These are phyloP conservation scores for Anodontia alba DNA, from an alignment of 2,888 invertebrate genomes.

Conservation along the genomic window DNA sequence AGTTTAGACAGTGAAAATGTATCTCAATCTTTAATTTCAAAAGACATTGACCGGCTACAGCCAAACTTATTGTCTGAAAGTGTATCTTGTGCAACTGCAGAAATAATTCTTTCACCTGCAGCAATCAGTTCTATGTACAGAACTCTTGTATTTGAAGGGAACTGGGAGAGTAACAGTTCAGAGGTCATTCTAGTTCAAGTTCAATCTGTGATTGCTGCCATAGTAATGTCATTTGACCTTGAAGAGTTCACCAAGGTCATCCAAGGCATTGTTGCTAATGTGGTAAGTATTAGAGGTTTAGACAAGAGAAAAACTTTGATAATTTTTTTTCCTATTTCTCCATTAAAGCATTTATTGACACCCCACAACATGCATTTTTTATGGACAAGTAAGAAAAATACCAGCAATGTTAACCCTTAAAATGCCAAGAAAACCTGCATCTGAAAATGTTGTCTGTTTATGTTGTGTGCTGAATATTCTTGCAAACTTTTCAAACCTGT, in stretches of 20 bases:
- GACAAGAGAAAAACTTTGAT: not conserved
- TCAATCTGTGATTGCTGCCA: slow-evolving; percentile 56
- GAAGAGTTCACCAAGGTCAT: slow-evolving; percentile 53
- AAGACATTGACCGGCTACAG: not conserved
- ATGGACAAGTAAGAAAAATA: no score
- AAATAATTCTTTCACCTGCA: not conserved
- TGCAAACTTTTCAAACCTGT: no score
- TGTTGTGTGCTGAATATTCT: no score
- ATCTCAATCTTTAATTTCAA: not conserved
- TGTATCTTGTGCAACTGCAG: no score
- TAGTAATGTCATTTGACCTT: slow-evolving; percentile 54
- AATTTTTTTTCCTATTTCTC: no score
- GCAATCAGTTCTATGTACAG: slow-evolving; percentile 32
- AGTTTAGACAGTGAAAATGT: not conserved
- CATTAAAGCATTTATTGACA: no score
- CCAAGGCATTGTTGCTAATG: slow-evolving; percentile 43
- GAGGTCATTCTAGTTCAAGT: slow-evolving; percentile 46
- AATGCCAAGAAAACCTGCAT: no score
- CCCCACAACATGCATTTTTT: no score
- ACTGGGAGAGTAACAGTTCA: slow-evolving; percentile 35
- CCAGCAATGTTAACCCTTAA: no score
- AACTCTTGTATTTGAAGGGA: slow-evolving; percentile 44
- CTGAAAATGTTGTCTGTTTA: no score
- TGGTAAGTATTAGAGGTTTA: slow-evolving; percentile 53
- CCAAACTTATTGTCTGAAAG: no score